Evolutionary conservation across 2,113 vertebrate genomes (phyloP).

Genomic region (Alectura lathami): DNA sequence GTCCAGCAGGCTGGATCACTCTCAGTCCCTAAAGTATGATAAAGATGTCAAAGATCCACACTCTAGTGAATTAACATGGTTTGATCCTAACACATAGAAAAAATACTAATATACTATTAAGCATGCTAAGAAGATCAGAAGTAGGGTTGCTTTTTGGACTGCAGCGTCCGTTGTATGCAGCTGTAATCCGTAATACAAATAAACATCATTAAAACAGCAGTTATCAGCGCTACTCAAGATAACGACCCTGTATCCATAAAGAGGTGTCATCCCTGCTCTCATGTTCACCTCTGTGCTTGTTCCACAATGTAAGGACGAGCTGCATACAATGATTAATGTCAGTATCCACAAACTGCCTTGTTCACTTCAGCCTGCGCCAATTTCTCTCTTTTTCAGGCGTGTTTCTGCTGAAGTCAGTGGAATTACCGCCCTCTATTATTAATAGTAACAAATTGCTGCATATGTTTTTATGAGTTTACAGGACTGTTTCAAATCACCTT

Average conservation of each 20-base stretch:
- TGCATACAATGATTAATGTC: neutral
- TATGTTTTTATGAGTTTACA: neutral
- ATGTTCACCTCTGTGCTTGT: neutral
- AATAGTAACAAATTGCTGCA: neutral
- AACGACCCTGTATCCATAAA: neutral
- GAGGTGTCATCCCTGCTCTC: accelerated
- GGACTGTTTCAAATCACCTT: neutral
- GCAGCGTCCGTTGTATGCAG: neutral
- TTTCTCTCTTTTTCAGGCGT: neutral
- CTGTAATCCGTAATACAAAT: neutral
- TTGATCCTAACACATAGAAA: neutral
- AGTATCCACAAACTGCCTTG: neutral
- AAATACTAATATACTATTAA: neutral
- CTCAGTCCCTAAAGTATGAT: neutral
- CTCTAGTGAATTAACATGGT: neutral
- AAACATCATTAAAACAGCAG: neutral
- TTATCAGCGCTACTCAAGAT: neutral
- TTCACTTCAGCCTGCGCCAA: neutral
- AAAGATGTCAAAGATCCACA: neutral
- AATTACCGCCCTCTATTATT: neutral
- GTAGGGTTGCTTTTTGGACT: neutral
- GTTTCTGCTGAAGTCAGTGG: neutral
- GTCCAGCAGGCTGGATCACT: neutral
- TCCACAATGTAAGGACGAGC: neutral
- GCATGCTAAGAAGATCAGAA: neutral